Evolutionary conservation across 1,140 invertebrate species (phyloP), one percentile per base, ranked within the genome.

Genomic region (Metopolophium dirhodum): DNA sequence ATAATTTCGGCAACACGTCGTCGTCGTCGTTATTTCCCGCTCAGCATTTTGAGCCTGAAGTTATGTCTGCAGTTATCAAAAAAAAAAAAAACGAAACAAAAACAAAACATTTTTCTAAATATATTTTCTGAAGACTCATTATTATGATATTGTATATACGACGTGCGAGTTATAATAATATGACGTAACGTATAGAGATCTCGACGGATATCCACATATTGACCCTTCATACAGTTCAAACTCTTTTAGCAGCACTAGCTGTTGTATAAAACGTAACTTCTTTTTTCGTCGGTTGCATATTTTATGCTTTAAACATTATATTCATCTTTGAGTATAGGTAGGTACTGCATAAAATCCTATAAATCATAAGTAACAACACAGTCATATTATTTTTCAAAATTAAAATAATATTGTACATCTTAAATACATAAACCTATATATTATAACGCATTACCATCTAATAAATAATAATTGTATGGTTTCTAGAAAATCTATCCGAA

Each of bases 401-500:
- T 3, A 30, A 61, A n/a, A 61, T 61, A 9, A 30, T 61, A 30
- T 61, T 61, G 26, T 61, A 61, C 57, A 14, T 61, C 11, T 61
- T 30, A 30, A 30, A n/a, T 61, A 61, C 30, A 26, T 61, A 57
- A 8, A n/a, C 14, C n/a, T n/a, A 22, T 82, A 35, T 41, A 41
- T 41, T 37, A 82, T 82, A 82, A 82, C 6, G 0, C 30, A 30
- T 30, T 49, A 47, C 26, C 82, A 2, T 83, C 6, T 47, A 47
- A n/a, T 26, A 9, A 54, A 54, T 35, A 88, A 37, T 90, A 45
- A 61, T 45, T 61, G 41, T 61, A 41, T 68, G 23, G 89, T 54
- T 93, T 85, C 22, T 35, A 93, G 91, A 93, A 93, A 54, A 93
- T 18, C 20, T 93, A 82, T 51, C 20, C 91, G 2, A 93, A 93